These are phyloP conservation scores for Pristionchus arcanus DNA, from an alignment of 2,888 invertebrate species.

Conservation along the genomic window DNA sequence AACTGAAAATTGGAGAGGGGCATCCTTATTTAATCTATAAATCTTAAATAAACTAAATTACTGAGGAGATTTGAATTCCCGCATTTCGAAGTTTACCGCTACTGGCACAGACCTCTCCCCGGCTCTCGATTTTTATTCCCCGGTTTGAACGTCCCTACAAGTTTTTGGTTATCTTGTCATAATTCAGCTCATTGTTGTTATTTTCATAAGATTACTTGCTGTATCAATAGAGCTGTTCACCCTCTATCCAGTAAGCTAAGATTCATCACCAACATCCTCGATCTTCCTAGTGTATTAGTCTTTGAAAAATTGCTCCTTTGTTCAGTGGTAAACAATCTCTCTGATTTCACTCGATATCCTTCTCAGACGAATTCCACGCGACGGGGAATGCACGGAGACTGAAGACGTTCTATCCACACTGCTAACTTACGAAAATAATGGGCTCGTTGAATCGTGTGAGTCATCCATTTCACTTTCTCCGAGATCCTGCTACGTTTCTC, in stretches of 20 bases:
- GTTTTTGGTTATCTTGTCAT: background rate
- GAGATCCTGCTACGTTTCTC: too few relatives aligned
- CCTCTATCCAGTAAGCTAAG: background rate
- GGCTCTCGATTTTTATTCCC: too few relatives aligned
- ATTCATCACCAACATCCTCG: background rate
- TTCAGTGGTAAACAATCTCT: background rate
- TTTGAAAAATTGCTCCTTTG: background rate
- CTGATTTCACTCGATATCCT: background rate
- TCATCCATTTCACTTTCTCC: constrained; percentile 9
- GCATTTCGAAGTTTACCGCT: too few relatives aligned
- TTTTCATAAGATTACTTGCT: background rate
- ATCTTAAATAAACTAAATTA: too few relatives aligned
- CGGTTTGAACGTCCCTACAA: too few relatives aligned
- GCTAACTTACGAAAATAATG: constrained; percentile 26
- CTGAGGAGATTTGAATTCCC: too few relatives aligned
- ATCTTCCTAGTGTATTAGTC: background rate
- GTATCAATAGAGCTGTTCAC: background rate
- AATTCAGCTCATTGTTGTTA: background rate
- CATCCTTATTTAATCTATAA: too few relatives aligned
- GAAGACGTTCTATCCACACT: background rate
- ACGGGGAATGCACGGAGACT: background rate
- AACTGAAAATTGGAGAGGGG: too few relatives aligned
- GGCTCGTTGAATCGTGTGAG: constrained; percentile 50
- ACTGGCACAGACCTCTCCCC: too few relatives aligned
- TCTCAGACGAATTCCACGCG: background rate